Evolutionary conservation across 2,797 vertebrate species (phyloP).

Genomic region (Gastrophryne carolinensis): DNA sequence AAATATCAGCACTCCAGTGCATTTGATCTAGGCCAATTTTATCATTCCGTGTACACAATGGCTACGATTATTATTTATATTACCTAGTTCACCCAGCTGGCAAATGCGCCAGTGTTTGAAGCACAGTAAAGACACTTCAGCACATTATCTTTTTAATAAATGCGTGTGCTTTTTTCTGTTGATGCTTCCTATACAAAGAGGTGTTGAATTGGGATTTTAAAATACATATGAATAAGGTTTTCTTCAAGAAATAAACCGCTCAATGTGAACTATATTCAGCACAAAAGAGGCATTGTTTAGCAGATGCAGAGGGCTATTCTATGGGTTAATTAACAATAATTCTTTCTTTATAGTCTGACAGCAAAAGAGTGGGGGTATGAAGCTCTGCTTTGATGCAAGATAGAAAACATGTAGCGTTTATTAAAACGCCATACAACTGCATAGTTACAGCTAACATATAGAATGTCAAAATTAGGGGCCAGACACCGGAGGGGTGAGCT

Average conservation of each 20-base stretch:
- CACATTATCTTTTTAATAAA: conserved; percentile 47
- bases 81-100: conserved; percentile 32
- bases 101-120: conserved; percentile 23
- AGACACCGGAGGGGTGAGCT: too few species aligned
- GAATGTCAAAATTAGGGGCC: too few species aligned
- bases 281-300: conserved; percentile 13
- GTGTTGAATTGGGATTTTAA: conserved; percentile 8
- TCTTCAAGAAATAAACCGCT: conserved; percentile 7
- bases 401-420: background rate
- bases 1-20: conserved; percentile 22
- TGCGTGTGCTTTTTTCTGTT: conserved; percentile 35
- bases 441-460: background rate
- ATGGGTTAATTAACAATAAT: conserved; percentile 30
- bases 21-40: conserved; percentile 34
- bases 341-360: background rate
- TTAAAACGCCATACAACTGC: background rate
- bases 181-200: conserved; percentile 23
- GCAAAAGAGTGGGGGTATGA: background rate
- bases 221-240: conserved; percentile 16
- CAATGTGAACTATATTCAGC: conserved; percentile 19
- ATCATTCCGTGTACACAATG: conserved; percentile 20
- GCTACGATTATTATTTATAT: conserved; percentile 40
- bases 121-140: conserved; percentile 38
- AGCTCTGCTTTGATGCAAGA: background rate
- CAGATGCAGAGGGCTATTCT: background rate